Evolutionary conservation across 2,888 invertebrate genomes (phyloP).

Genomic region (Laothoe populi): DNA sequence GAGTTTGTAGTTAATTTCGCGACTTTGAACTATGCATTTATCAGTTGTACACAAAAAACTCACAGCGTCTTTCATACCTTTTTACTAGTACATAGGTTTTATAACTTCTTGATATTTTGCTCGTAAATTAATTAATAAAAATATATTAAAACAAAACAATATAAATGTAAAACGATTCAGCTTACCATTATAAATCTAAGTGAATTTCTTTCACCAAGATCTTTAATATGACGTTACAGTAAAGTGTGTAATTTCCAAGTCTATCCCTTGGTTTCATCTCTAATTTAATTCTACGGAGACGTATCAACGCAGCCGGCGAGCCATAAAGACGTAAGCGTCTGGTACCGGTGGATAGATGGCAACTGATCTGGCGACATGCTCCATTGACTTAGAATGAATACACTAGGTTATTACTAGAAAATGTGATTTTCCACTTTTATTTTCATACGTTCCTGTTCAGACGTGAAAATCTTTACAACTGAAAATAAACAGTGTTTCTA

Average conservation of each 20-base stretch:
- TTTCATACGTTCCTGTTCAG: slow-evolving; percentile 8
- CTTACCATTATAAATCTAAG: neutral
- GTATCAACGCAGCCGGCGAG: slow-evolving; percentile 65
- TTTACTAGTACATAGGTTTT: too few relatives aligned
- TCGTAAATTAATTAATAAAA: neutral
- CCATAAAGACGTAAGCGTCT: slow-evolving; percentile 72
- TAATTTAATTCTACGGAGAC: slow-evolving; percentile 79
- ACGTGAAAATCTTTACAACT: too few relatives aligned
- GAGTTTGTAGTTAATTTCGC: too few relatives aligned
- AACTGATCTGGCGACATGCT: slow-evolving; percentile 62
- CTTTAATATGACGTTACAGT: neutral
- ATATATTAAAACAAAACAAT: neutral
- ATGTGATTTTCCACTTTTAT: slow-evolving; percentile 9
- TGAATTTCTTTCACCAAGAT: neutral
- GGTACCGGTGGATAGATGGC: slow-evolving; percentile 66
- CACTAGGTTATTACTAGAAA: slow-evolving; percentile 34
- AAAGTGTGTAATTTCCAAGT: slow-evolving; percentile 56
- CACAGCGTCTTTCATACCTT: too few relatives aligned
- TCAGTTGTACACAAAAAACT: too few relatives aligned
- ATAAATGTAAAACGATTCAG: neutral
- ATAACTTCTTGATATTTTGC: too few relatives aligned
- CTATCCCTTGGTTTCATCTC: slow-evolving; percentile 73
- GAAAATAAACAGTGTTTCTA: too few relatives aligned
- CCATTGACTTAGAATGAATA: slow-evolving; percentile 59
- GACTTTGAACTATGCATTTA: too few relatives aligned